Evolutionary conservation across 2,888 invertebrate genomes (phyloP).

Genomic region (Luffia ferchaultella): DNA sequence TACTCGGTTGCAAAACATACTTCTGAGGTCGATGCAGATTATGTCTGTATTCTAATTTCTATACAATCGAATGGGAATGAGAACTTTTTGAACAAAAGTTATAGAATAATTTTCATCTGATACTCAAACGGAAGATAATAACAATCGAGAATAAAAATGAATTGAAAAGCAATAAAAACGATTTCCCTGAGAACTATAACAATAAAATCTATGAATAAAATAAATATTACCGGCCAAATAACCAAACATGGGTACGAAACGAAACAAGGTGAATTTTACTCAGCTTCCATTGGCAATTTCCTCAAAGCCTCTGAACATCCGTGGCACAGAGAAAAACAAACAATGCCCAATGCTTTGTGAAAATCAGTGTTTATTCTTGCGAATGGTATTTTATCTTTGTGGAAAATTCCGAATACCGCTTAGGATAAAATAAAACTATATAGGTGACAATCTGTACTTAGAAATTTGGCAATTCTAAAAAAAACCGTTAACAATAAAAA

Average conservation of each 20-base stretch:
- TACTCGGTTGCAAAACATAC: too few relatives aligned
- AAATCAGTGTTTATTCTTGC: constrained; percentile 19
- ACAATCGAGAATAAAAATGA: too few relatives aligned
- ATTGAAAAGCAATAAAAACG: too few relatives aligned
- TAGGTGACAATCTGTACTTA: background rate
- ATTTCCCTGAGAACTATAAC: background rate
- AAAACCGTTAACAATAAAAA: too few relatives aligned
- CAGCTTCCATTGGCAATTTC: constrained; percentile 18
- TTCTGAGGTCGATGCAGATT: too few relatives aligned
- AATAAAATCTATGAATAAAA: background rate
- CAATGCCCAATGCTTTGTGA: constrained; percentile 21
- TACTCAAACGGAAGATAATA: too few relatives aligned
- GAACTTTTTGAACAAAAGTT: too few relatives aligned
- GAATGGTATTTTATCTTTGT: background rate
- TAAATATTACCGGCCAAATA: constrained; percentile 4
- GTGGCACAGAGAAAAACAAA: constrained; percentile 23
- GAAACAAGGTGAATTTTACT: constrained; percentile 20
- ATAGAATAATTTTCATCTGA: too few relatives aligned
- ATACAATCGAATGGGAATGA: too few relatives aligned
- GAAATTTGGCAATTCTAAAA: too few relatives aligned
- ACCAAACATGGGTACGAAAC: constrained; percentile 15
- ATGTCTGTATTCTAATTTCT: too few relatives aligned
- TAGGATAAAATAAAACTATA: background rate
- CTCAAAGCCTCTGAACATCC: constrained; percentile 21
- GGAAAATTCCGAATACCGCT: too few relatives aligned